Evolutionary conservation across 2,888 invertebrate species (phyloP).

Genomic region (Idaea biselata): DNA sequence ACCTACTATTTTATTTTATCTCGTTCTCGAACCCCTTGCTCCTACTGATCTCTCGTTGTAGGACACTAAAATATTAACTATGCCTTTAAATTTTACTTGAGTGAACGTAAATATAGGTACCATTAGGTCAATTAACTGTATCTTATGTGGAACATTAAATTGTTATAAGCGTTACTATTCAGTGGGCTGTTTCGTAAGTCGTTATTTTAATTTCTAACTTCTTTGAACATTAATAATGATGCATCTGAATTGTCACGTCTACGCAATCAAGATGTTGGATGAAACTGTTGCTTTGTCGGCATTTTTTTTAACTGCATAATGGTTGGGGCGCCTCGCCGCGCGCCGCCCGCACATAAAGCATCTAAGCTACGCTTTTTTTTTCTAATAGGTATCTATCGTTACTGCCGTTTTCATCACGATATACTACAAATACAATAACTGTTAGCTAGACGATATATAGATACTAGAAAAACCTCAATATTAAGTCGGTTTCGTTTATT

Average conservation of each 20-base stretch:
- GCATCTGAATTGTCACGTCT: not conserved
- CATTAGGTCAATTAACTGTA: conserved; percentile 1
- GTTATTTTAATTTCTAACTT: not conserved
- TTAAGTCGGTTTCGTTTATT: not conserved
- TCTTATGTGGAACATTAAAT: not conserved
- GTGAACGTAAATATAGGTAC: not conserved
- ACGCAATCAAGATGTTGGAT: not conserved
- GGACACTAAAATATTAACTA: conserved; percentile 5
- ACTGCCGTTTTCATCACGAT: not conserved
- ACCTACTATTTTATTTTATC: not conserved
- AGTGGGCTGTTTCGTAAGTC: not conserved
- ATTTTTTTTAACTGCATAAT: conserved; percentile 7
- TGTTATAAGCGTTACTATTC: not conserved
- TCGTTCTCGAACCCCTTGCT: not conserved
- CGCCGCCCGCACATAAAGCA: not conserved
- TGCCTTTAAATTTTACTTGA: not conserved
- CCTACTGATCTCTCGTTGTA: not conserved
- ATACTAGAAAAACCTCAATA: not conserved
- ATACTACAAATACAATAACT: not conserved
- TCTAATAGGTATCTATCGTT: not conserved
- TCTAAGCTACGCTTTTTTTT: not conserved
- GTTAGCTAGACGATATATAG: not conserved
- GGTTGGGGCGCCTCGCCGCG: not conserved
- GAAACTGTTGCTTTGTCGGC: conserved; percentile 11
- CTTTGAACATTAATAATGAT: not conserved